Evolutionary conservation across 2,888 invertebrate species (phyloP).

Genomic region (Melitaea athalia): DNA sequence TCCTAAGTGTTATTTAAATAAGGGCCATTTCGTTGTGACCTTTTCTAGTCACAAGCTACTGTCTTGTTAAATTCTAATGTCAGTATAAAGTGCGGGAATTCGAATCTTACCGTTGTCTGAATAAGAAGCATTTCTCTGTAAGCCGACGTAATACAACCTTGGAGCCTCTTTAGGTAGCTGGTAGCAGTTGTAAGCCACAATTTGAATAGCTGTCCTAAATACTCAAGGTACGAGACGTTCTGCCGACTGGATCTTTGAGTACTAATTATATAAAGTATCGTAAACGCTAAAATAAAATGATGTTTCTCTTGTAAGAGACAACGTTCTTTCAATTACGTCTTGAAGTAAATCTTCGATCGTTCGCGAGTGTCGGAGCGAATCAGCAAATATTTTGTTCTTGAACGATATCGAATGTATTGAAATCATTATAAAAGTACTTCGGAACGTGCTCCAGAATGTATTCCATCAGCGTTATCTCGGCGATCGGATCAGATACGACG

Average conservation of each 20-base stretch:
- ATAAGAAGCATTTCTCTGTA: background rate
- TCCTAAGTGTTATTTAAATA: background rate
- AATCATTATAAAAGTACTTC: background rate
- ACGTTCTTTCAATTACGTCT: background rate
- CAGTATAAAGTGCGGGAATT: slow-evolving; percentile 18
- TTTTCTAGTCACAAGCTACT: slow-evolving; percentile 10
- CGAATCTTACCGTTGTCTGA: slow-evolving; percentile 14
- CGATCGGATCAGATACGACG: background rate
- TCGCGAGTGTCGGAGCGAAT: background rate
- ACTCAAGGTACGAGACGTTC: background rate
- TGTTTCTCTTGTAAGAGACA: background rate
- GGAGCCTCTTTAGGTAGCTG: background rate
- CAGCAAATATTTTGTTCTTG: background rate
- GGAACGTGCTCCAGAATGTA: background rate
- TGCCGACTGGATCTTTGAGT: background rate
- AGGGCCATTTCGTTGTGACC: background rate
- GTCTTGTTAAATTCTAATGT: slow-evolving; percentile 15
- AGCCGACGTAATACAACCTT: background rate
- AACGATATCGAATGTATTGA: background rate
- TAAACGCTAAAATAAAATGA: background rate
- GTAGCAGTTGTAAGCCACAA: slow-evolving; percentile 7
- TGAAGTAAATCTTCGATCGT: background rate
- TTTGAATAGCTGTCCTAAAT: slow-evolving; percentile 1
- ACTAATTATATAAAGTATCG: background rate
- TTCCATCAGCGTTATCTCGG: background rate